Base-by-base conservation (phyloP, 2,113 vertebrate genomes). In the Ammodytes dubius region DNA sequence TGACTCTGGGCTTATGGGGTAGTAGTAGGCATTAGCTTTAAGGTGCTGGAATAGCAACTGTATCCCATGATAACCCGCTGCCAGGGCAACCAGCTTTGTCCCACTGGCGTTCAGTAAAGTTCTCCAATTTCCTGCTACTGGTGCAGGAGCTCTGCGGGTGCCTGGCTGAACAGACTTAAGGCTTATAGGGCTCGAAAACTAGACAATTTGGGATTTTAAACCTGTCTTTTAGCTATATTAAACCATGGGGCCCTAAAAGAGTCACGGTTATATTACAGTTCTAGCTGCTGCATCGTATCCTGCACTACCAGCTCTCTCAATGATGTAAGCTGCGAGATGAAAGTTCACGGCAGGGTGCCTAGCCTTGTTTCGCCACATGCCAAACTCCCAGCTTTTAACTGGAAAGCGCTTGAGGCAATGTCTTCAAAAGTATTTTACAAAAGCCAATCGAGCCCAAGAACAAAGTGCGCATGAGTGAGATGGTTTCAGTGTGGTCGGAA, bases 21-120 rank as follows among this genome's bases (percentile, higher is more conserved):
- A 0, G n/a, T 4, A 67, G 54, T 52, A 12, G n/a, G 27, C 12
- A 0, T 15, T 4, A 67, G 54, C 56, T 61, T 42, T 78, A 11
- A 70, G 68, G 59, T 46, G 42, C 63, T 47, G 45, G 43, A 82
- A 49, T 14, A 66, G 70, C 72, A 70, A 72, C 50, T 4, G n/a
- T 79, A 83, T 89, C 86, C 81, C 74, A 74, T 75, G 79, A 88
- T 82, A 69, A 88, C 79, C 81, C 37, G 80, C 73, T 35, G n/a
- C 86, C 59, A 46, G 39, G 77, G 82, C 40, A 88, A 89, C 85
- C 64, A 66, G 92, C 81, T 77, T 82, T 43, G 86, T 90, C 86
- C 83, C 13, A 19, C 11, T 59, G 52, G 73, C 74, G 54, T 66
- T 84, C 61, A 57, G 63, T 19, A 37, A 67, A 70, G 42, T 57